Percentiles rank a stretch among this genome's conserved stretches.
Conservation (phyloP, 2,797 vertebrate genomes). For the Parambassis ranga region DNA sequence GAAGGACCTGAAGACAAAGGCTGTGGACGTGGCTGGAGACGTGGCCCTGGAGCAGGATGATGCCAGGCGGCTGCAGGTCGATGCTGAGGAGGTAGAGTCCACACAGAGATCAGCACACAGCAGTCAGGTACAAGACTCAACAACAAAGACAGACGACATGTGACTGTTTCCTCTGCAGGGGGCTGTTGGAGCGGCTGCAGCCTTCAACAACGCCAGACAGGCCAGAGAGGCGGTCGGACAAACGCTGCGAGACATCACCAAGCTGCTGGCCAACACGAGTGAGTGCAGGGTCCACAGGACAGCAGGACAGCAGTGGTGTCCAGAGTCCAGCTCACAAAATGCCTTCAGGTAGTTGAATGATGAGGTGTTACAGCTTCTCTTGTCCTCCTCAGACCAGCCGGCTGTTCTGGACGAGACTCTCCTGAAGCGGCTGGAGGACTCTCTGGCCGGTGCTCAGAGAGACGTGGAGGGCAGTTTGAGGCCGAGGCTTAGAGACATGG, state of each 20-base stretch:
- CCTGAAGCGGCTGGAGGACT: slow-evolving; percentile 79
- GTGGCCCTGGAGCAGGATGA: slow-evolving; percentile 3
- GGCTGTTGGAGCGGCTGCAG: slow-evolving; percentile 68
- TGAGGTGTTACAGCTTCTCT: too few species aligned
- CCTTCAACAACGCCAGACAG: slow-evolving; percentile 64
- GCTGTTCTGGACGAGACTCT: slow-evolving; percentile 72
- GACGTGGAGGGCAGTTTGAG: slow-evolving; percentile 75
- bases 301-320: too few species aligned
- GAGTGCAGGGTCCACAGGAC: slow-evolving; percentile 52
- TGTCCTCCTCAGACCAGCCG: slow-evolving; percentile 77
- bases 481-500: slow-evolving; percentile 77
- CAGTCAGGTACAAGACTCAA: background rate
- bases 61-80: background rate
- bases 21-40: rapidly evolving
- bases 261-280: slow-evolving; percentile 83
- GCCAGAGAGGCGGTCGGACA: slow-evolving; percentile 71
- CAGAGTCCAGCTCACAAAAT: too few species aligned
- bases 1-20: slow-evolving; percentile 17
- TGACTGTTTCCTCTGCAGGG: slow-evolving; percentile 64
- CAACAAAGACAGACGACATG: background rate
- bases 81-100: slow-evolving; percentile 60
- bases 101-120: background rate
- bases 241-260: slow-evolving; percentile 71
- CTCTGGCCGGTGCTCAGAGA: slow-evolving; percentile 71
- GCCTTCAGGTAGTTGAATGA: too few species aligned